phyloP scores from a whole-genome alignment of 64 coral and sea anemone species.

The Catalaphyllia jardinei region DNA sequence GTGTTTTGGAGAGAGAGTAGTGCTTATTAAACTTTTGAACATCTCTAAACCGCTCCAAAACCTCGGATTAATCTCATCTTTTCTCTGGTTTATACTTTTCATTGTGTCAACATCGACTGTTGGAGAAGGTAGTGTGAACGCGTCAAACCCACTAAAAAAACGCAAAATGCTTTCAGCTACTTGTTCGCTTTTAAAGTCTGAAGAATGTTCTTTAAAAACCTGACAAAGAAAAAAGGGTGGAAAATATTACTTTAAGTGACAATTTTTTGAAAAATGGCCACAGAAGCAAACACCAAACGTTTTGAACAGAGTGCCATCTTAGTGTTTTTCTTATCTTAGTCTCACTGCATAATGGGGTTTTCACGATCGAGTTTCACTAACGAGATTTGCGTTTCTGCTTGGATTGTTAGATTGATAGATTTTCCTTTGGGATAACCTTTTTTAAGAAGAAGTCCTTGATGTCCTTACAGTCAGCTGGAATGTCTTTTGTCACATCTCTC shows the following conservation, averaged over 20 bases:
- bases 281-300: too few relatives aligned
- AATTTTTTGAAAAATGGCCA: too few relatives aligned
- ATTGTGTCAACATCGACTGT: constrained; percentile 46
- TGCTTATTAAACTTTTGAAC: constrained; percentile 50
- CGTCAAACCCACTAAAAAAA: constrained; percentile 74
- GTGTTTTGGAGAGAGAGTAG: constrained; percentile 47
- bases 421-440: not conserved
- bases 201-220: constrained; percentile 44
- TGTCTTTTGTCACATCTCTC: constrained; percentile 50
- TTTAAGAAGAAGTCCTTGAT: constrained; percentile 78
- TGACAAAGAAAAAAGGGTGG: not conserved
- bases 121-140: constrained; percentile 64
- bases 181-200: constrained; percentile 12
- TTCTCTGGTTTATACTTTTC: constrained; percentile 39
- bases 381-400: too few relatives aligned
- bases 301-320: too few relatives aligned
- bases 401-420: not conserved
- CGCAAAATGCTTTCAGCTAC: constrained; percentile 65
- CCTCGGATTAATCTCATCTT: constrained; percentile 8
- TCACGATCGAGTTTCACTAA: not conserved
- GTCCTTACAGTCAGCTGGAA: constrained; percentile 49
- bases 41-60: constrained; percentile 38
- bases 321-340: too few relatives aligned
- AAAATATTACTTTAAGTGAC: not conserved
- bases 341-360: too few relatives aligned